phyloP scores from a whole-genome alignment of 2,888 invertebrate genomes.

The Hirtodrosophila cameraria region DNA sequence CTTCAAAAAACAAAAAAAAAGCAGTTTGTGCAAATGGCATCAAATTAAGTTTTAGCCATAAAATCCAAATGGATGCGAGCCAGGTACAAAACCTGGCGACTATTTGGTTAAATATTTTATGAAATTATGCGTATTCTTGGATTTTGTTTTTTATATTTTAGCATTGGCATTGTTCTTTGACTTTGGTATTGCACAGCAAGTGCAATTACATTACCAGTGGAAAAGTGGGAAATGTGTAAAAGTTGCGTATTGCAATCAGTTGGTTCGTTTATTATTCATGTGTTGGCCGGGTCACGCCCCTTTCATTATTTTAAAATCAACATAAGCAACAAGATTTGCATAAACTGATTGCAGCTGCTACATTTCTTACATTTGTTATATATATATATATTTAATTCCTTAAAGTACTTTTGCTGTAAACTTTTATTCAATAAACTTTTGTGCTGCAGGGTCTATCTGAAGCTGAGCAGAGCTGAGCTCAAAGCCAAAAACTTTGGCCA shows the following conservation, averaged over 20 bases:
- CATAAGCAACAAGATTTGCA: constrained; percentile 60
- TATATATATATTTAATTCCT: constrained; percentile 55
- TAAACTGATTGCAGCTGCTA: constrained; percentile 68
- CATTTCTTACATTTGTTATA: background rate
- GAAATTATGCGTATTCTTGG: constrained; percentile 62
- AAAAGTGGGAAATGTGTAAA: constrained; percentile 14
- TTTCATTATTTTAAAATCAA: constrained; percentile 71
- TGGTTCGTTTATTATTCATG: constrained; percentile 66
- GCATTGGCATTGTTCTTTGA: constrained; percentile 18
- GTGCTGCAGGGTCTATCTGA: constrained; percentile 3
- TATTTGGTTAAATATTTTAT: constrained; percentile 73
- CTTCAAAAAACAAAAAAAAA: too few relatives aligned
- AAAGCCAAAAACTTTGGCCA: constrained; percentile 56
- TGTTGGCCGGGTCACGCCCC: constrained; percentile 42
- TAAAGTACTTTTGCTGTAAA: constrained; percentile 51
- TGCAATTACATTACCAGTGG: constrained; percentile 65
- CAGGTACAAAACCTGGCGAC: constrained; percentile 43
- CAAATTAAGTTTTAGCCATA: constrained; percentile 70
- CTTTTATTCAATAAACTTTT: constrained; percentile 70
- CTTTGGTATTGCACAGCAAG: constrained; percentile 33
- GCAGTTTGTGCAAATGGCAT: constrained; percentile 59
- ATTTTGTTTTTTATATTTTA: constrained; percentile 32
- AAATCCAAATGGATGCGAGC: constrained; percentile 55
- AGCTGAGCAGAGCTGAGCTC: too few relatives aligned
- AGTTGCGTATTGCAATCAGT: constrained; percentile 48